Conservation (phyloP, 2,113 vertebrate species). For the Nibea coibor region DNA sequence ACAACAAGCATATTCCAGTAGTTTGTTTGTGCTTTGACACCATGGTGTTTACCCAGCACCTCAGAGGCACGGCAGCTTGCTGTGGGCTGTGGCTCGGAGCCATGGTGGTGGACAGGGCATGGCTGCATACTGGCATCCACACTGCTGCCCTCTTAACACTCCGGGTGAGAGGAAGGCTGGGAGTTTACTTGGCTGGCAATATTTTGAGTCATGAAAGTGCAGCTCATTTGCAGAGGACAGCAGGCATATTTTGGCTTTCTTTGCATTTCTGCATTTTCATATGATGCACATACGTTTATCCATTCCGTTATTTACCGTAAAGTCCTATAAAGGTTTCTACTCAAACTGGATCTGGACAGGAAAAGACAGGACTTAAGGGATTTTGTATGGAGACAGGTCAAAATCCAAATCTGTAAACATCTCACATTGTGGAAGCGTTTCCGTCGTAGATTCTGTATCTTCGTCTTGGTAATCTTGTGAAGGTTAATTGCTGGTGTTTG, state of each 20-base stretch:
- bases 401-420: slow-evolving; percentile 3
- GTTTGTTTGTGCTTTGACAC: slow-evolving; percentile 75
- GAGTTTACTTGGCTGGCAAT: slow-evolving; percentile 51
- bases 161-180: slow-evolving; percentile 50
- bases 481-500: neutral
- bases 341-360: neutral
- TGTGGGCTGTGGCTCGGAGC: slow-evolving; percentile 66
- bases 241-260: slow-evolving; percentile 8
- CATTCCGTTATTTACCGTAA: slow-evolving; percentile 5
- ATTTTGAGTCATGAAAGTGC: slow-evolving; percentile 37
- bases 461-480: neutral
- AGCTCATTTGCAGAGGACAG: slow-evolving; percentile 25
- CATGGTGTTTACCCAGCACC: slow-evolving; percentile 73
- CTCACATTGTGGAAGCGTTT: neutral
- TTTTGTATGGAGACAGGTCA: neutral
- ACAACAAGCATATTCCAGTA: slow-evolving; percentile 65
- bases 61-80: slow-evolving; percentile 64
- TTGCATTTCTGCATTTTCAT: slow-evolving; percentile 21
- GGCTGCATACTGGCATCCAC: slow-evolving; percentile 60
- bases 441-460: neutral
- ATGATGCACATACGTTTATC: neutral
- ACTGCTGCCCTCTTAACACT: slow-evolving; percentile 66
- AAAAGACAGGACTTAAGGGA: slow-evolving; percentile 1
- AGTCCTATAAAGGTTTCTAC: neutral
- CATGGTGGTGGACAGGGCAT: slow-evolving; percentile 64